phyloP scores from a whole-genome alignment of 1,140 invertebrate genomes.

The Danaus melanippus region DNA sequence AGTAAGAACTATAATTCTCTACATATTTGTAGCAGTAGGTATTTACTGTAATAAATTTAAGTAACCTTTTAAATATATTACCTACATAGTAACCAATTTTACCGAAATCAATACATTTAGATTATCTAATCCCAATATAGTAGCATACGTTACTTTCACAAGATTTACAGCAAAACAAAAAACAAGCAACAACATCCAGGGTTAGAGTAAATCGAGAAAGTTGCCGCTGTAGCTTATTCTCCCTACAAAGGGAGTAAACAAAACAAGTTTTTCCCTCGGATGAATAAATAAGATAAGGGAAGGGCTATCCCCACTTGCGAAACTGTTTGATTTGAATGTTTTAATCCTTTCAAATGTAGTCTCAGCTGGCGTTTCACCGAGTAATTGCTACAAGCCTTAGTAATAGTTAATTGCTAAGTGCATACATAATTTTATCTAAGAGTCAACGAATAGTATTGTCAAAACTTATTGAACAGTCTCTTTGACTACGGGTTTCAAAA shows the following conservation, averaged over 20 bases:
- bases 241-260: constrained; percentile 53
- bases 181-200: constrained; percentile 46
- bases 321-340: constrained; percentile 67
- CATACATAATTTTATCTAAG: not conserved
- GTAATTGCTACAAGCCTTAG: constrained; percentile 24
- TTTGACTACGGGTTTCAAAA: no score
- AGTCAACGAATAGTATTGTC: no score
- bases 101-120: no score
- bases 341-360: constrained; percentile 57
- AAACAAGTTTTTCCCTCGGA: constrained; percentile 67
- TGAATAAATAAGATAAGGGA: constrained; percentile 70
- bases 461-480: no score
- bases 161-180: constrained; percentile 36
- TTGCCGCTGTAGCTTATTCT: constrained; percentile 38
- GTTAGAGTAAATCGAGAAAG: constrained; percentile 49
- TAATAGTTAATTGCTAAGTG: constrained; percentile 12
- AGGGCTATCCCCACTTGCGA: constrained; percentile 50
- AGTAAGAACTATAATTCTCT: no score
- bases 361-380: constrained; percentile 34
- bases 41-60: no score
- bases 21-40: no score
- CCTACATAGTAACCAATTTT: no score
- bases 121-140: no score
- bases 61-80: no score
- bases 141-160: not conserved